phyloP scores from a whole-genome alignment of 2,888 invertebrate species.

The Ectemnius cavifrons region DNA sequence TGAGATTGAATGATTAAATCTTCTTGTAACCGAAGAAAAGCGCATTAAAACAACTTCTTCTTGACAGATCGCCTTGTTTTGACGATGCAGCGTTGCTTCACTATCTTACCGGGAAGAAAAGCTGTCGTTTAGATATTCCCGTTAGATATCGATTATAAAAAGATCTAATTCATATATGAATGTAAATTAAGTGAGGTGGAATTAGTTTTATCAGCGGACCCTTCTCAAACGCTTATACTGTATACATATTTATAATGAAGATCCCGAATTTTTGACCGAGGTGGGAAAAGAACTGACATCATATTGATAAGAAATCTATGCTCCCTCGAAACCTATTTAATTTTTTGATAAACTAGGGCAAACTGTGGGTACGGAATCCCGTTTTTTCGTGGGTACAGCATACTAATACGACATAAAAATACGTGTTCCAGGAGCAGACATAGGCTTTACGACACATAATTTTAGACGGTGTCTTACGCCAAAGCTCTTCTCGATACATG shows the following conservation, averaged over 20 bases:
- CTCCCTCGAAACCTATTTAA: too few relatives aligned
- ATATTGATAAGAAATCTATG: too few relatives aligned
- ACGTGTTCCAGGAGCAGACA: background rate
- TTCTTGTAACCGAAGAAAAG: background rate
- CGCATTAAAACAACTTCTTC: background rate
- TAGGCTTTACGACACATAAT: slow-evolving; percentile 22
- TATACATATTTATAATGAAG: too few relatives aligned
- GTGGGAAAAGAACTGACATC: too few relatives aligned
- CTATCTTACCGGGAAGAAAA: too few relatives aligned
- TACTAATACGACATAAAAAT: slow-evolving; percentile 18
- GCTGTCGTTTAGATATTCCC: background rate
- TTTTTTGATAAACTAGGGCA: too few relatives aligned
- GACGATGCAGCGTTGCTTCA: background rate
- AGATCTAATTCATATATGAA: background rate
- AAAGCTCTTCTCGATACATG: slow-evolving; percentile 9
- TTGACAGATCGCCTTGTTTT: slow-evolving; percentile 5
- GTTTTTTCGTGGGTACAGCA: slow-evolving; percentile 1
- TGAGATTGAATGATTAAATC: background rate
- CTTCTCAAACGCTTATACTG: too few relatives aligned
- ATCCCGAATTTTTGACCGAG: too few relatives aligned
- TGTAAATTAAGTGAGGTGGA: background rate
- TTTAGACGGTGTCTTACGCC: slow-evolving; percentile 11
- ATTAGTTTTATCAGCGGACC: background rate
- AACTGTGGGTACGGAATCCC: background rate
- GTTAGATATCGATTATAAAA: background rate